A percentile compares a stretch with the other conserved stretches of the same genome.
Conservation (phyloP, 1,140 invertebrate genomes). For the Heliconius hermathena region DNA sequence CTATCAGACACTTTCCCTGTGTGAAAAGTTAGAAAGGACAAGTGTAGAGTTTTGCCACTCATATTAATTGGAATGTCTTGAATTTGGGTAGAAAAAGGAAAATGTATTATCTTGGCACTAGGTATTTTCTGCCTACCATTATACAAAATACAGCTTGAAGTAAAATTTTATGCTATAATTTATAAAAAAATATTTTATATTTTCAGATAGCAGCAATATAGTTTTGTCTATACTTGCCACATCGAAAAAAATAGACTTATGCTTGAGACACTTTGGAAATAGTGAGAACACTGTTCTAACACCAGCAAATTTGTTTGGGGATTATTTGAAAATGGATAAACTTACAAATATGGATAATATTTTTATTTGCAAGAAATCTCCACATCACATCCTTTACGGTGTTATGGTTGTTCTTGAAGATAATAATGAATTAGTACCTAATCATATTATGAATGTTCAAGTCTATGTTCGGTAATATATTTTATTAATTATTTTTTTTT, state of each 20-base stretch:
- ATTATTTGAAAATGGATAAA: conserved; percentile 57
- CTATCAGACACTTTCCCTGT: no score
- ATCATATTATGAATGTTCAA: conserved; percentile 38
- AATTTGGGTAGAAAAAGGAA: no score
- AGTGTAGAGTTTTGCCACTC: no score
- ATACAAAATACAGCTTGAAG: no score
- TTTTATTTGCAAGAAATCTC: conserved; percentile 52
- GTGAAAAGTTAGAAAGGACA: no score
- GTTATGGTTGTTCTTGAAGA: conserved; percentile 51
- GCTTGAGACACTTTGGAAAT: conserved; percentile 46
- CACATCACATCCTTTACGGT: conserved; percentile 58
- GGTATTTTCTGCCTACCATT: no score
- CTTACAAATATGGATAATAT: conserved; percentile 40
- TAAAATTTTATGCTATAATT: no score
- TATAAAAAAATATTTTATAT: background rate
- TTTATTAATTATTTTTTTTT: background rate
- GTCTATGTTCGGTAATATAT: conserved; percentile 57
- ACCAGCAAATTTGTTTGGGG: conserved; percentile 47
- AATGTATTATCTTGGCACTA: no score
- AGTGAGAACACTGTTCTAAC: conserved; percentile 19
- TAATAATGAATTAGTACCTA: conserved; percentile 16
- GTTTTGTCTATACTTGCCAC: conserved; percentile 54
- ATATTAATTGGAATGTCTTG: no score
- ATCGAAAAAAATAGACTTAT: conserved; percentile 49
- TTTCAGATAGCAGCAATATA: conserved; percentile 45